Evolutionary conservation across 2,888 invertebrate genomes (phyloP).

Genomic region (Stegophylla sp.): DNA sequence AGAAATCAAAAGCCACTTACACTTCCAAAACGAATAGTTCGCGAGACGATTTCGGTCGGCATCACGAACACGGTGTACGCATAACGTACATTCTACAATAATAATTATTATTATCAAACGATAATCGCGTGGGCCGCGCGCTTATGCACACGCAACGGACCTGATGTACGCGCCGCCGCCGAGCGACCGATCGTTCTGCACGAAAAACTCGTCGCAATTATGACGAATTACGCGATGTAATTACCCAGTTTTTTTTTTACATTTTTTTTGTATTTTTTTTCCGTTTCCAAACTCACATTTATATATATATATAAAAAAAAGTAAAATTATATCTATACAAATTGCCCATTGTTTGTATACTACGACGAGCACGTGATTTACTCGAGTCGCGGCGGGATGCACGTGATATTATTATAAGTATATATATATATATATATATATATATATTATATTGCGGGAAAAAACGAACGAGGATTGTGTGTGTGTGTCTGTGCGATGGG

Average conservation of each 20-base stretch:
- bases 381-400: slow-evolving; percentile 37
- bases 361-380: slow-evolving; percentile 44
- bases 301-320: neutral
- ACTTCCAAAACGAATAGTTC: too few relatives aligned
- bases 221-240: slow-evolving; percentile 47
- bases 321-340: neutral
- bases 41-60: too few relatives aligned
- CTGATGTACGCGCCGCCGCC: neutral
- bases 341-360: slow-evolving; percentile 45
- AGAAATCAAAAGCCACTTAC: too few relatives aligned
- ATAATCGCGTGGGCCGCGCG: neutral
- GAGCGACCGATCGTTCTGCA: slow-evolving; percentile 9
- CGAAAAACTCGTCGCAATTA: slow-evolving; percentile 41
- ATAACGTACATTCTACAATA: too few relatives aligned
- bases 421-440: neutral
- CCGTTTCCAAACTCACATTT: slow-evolving; percentile 7
- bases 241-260: slow-evolving; percentile 22
- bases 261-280: neutral
- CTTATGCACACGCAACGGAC: neutral
- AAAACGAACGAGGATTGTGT: slow-evolving; percentile 25
- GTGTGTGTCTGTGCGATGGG: slow-evolving; percentile 22
- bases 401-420: slow-evolving; percentile 30
- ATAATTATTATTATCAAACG: too few relatives aligned
- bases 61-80: too few relatives aligned
- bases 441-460: neutral